Evolutionary conservation across 2,888 invertebrate species (phyloP), one percentile per base, ranked within the genome.

Genomic region (Pherbina coryleti): DNA sequence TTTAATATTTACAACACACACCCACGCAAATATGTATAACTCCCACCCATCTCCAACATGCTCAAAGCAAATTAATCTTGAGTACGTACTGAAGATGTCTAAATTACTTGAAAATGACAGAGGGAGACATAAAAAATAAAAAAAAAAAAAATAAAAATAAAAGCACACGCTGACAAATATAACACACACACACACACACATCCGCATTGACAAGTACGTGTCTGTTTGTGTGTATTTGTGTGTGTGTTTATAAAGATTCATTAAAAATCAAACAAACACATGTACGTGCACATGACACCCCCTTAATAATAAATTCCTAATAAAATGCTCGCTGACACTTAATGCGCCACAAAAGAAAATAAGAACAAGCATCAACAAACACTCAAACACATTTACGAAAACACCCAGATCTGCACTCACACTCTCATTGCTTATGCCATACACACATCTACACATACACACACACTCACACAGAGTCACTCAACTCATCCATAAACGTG

Each of bases 371-470:
- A 67, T 19, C 25, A 69, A 44, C 62, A 62, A 3, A 17, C n/a
- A 44, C 60, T 49, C 37, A 72, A 72, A 37, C 49, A 44, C 5
- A 57, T 34, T 37, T 19, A 28, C 25, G 19, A 28, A 55, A 4
- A 19, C 28, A 71, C 53, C 22, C 60, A 60, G n/a, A 55, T n/a
- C n/a, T 3, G 8, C 60, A 22, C 14, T 28, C 25, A 0, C 28
- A 60, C 14, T 28, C 22, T 60, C 60, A 60, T 60, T 60, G 22
- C 5, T 60, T 5, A 60, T 60, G 17, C 34, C 19, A 57, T 34
- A 34, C 25, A 72, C 19, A 64, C 55, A 67, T n/a, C 78, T n/a
- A 74, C n/a, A 19, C 76, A 79, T 7, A 82, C 83, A 83, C 14
- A 57, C 62, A 73, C 34, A 64, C 53, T 60, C 37, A 74, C 22